phyloP scores from a whole-genome alignment of 2,113 vertebrate genomes.

The Salvator merianae region DNA sequence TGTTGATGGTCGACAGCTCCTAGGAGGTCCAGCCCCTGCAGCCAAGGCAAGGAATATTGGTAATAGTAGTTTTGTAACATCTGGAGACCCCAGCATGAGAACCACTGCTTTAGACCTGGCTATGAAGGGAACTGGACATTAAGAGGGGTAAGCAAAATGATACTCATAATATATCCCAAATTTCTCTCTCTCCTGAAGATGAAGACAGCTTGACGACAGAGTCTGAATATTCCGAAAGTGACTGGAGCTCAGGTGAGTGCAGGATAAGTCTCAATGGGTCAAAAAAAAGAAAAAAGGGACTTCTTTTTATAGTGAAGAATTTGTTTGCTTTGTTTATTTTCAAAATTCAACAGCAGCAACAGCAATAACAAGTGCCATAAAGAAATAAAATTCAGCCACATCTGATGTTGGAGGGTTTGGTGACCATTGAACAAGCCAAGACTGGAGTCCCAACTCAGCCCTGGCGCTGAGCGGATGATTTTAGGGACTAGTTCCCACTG shows the following conservation, averaged over 20 bases:
- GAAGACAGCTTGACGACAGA: not conserved
- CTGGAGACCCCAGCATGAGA: not conserved
- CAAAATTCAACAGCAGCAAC: no score
- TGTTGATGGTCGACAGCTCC: not conserved
- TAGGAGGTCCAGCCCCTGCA: not conserved
- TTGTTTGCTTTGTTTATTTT: not conserved
- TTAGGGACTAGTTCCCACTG: no score
- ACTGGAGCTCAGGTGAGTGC: constrained; percentile 1
- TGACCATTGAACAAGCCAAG: no score
- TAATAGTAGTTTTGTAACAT: not conserved
- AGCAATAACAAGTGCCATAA: no score
- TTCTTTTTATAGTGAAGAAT: not conserved
- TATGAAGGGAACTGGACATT: not conserved
- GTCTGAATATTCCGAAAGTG: not conserved
- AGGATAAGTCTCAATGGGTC: not conserved
- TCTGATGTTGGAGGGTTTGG: no score
- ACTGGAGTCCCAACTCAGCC: no score
- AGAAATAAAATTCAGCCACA: no score
- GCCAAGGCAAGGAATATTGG: not conserved
- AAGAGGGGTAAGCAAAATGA: not conserved
- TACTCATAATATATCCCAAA: not conserved
- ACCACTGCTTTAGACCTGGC: no score
- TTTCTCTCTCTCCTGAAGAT: constrained; percentile 6
- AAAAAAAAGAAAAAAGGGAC: not conserved
- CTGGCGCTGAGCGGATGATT: no score